phyloP scores from a whole-genome alignment of 1,140 invertebrate genomes.

The Sycophaga agraensis region DNA sequence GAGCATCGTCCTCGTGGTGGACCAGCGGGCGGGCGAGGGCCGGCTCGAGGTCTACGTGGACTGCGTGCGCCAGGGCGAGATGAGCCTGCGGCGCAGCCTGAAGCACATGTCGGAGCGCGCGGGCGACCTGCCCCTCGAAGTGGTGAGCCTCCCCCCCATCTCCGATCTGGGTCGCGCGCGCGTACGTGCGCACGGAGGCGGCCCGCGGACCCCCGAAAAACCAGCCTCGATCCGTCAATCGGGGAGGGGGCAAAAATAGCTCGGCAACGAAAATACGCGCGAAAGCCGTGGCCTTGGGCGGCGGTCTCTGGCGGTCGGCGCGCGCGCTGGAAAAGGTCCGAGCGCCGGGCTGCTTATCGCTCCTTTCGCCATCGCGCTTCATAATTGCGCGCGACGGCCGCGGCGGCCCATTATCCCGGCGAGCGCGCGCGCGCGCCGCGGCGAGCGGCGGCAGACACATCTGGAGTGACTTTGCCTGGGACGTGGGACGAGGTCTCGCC shows the following conservation, averaged over 20 bases:
- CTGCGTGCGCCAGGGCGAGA: conserved; percentile 59
- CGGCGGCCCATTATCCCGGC: conserved; percentile 9
- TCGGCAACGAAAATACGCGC: too few species aligned
- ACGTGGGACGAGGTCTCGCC: conserved; percentile 49
- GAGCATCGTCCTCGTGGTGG: conserved; percentile 59
- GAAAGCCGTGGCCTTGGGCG: too few species aligned
- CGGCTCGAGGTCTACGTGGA: conserved; percentile 63
- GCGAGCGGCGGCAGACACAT: not conserved
- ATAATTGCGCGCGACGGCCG: too few species aligned
- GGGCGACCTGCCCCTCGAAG: conserved; percentile 33
- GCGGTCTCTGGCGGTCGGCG: not conserved
- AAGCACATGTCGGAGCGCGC: conserved; percentile 51
- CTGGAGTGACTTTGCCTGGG: conserved; percentile 8
- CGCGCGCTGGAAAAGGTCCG: conserved; percentile 2
- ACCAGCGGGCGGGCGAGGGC: conserved; percentile 58
- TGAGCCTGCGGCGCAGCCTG: conserved; percentile 56
- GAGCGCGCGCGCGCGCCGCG: not conserved
- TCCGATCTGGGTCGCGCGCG: too few species aligned
- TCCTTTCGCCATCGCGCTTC: conserved; percentile 12
- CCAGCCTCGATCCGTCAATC: too few species aligned
- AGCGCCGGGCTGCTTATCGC: not conserved
- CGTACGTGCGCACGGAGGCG: too few species aligned
- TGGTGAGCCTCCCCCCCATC: conserved; percentile 36
- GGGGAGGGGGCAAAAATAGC: too few species aligned
- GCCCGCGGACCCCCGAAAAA: too few species aligned